phyloP scores from a whole-genome alignment of 2,888 invertebrate species.

The Heliconius cydno region DNA sequence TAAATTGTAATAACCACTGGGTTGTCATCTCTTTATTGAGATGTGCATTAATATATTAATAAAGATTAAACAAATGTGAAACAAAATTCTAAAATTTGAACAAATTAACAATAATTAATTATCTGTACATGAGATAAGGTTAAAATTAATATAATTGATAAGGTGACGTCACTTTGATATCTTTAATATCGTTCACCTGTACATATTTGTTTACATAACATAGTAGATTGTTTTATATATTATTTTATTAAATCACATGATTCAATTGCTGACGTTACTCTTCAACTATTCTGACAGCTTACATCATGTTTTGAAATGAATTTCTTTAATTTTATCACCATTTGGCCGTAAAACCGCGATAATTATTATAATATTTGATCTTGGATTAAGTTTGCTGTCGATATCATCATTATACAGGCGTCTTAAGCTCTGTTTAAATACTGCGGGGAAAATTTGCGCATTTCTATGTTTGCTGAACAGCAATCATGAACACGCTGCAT shows the following conservation, averaged over 20 bases:
- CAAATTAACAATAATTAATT: conserved; percentile 17
- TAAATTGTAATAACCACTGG: background rate
- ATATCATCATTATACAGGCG: conserved; percentile 34
- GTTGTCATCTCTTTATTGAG: conserved; percentile 1
- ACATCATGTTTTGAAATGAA: background rate
- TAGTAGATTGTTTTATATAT: background rate
- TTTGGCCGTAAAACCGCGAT: conserved; percentile 11
- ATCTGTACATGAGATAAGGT: background rate
- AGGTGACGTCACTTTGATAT: conserved; percentile 21
- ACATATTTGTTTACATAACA: conserved; percentile 19
- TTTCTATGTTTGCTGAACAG: conserved; percentile 39
- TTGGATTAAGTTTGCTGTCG: conserved; percentile 33
- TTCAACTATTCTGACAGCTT: background rate
- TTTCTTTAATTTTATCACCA: conserved; percentile 6
- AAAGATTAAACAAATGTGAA: conserved; percentile 11
- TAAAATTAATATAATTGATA: conserved; percentile 1
- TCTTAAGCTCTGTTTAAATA: conserved; percentile 42
- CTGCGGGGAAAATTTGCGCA: conserved; percentile 41
- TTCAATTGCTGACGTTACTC: background rate
- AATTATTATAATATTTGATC: conserved; percentile 10
- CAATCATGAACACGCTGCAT: conserved; percentile 38
- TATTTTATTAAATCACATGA: conserved; percentile 20
- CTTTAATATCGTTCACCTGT: conserved; percentile 10
- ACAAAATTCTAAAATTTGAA: conserved; percentile 20
- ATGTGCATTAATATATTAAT: conserved; percentile 1